Evolutionary conservation across 1,140 invertebrate genomes (phyloP), one percentile per base, ranked within the genome.

Genomic region (Luehdorfia chinensis): DNA sequence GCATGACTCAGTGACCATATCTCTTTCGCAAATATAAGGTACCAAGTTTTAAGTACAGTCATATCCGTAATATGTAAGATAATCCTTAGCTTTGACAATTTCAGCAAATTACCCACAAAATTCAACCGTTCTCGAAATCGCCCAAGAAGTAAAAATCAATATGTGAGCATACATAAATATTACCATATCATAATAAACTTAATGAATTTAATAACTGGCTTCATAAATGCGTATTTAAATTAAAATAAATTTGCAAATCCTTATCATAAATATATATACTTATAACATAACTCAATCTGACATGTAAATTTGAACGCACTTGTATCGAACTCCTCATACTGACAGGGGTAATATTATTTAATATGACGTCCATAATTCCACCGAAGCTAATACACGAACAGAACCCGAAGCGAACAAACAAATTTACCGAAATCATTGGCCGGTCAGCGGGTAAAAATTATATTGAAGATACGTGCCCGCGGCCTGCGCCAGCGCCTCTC

Each of bases 361-460:
- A 64, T 62, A 59, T 63, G 60, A 54, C 62, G 62, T 70, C 47
- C 61, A 74, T 71, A 73, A 74, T 59, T 69, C 62, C 36, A 25
- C 21, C 54, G 63, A 59, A 49, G 67, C 72, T 76, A 77, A 78
- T 78, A 64, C 53, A 58, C 59, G 59, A 62, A 75, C 66, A 73
- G 67, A 74, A 70, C 60, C 50, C 52, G 59, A 47, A 61, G 64
- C 65, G 66, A 73, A 68, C 75, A 79, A 83, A 83, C 74, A 77
- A 76, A 79, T 83, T 83, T 79, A 77, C 66, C 74, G 49, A 79
- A 83, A 78, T 83, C 71, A 70, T 75, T 70, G 68, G 66, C 56
- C 63, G 67, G 50, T 31, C 55, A 47, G 57, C 50, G 57, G 62
- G 63, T 61, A 64, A 70, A 76, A 79, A 78, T 79, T 75, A 79